These are phyloP conservation scores for Chaetorhynchus papuensis DNA, from an alignment of 2,113 vertebrate genomes.

Conservation along the genomic window DNA sequence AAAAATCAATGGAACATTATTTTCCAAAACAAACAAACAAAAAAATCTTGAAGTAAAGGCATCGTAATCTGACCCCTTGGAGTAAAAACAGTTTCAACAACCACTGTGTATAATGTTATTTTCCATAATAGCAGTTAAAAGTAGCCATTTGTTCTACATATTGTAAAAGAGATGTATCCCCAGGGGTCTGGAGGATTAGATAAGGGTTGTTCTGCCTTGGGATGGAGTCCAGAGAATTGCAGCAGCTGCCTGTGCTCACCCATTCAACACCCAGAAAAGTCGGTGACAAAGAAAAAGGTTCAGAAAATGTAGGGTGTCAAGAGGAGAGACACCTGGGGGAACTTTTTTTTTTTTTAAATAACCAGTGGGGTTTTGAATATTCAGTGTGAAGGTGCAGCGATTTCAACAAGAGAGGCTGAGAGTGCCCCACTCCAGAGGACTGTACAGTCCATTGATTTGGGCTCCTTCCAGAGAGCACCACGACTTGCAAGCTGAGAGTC, in stretches of 20 bases:
- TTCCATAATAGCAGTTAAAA: neutral
- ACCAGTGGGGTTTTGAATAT: neutral
- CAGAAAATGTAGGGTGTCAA: neutral
- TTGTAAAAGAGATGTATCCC: neutral
- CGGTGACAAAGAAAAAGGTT: neutral
- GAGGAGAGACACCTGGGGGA: neutral
- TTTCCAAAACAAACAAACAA: neutral
- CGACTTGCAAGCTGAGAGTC: neutral
- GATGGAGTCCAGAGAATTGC: neutral
- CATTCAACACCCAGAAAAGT: neutral
- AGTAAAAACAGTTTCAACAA: neutral
- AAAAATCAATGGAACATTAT: neutral
- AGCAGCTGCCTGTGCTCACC: neutral
- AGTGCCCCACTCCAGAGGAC: neutral
- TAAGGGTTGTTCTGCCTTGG: neutral
- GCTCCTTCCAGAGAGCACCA: neutral
- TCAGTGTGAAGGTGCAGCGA: neutral
- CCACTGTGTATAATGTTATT: neutral
- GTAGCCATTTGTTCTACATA: neutral
- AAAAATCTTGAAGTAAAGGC: neutral
- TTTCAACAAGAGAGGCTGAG: neutral
- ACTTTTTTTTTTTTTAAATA: fast-evolving
- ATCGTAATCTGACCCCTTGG: neutral
- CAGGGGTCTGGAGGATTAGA: neutral
- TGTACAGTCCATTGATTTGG: fast-evolving